These are phyloP conservation scores for Corticium candelabrum DNA, from an alignment of 37 sponge, comb jelly and placozoan genomes.

Conservation along the genomic window DNA sequence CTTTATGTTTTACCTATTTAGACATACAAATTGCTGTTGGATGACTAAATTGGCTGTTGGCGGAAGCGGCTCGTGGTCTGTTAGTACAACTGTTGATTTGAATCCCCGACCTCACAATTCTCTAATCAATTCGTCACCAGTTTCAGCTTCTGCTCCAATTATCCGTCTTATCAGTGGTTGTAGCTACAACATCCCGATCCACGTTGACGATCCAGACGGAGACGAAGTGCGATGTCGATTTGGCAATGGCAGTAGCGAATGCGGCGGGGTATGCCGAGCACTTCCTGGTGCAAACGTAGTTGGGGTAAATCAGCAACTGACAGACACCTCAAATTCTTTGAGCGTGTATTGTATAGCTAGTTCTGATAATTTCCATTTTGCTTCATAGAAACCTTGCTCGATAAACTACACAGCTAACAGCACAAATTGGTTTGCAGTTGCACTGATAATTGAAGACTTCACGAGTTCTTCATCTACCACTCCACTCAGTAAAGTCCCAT, in stretches of 20 bases:
- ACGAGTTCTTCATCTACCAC: background rate
- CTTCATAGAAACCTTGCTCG: background rate
- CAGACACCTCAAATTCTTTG: no score
- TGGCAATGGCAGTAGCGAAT: background rate
- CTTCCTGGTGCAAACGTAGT: background rate
- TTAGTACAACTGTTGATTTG: background rate
- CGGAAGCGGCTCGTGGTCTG: conserved; percentile 3
- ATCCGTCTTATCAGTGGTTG: background rate
- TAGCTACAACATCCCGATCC: background rate
- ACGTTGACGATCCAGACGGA: background rate
- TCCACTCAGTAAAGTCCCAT: background rate
- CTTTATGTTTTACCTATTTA: background rate
- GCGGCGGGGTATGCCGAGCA: background rate
- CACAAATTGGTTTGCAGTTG: background rate
- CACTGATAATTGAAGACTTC: background rate
- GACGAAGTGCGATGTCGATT: background rate
- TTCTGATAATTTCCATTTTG: no score
- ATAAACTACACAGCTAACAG: background rate
- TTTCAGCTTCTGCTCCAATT: background rate
- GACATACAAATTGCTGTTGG: background rate
- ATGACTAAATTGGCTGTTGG: background rate
- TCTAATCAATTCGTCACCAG: background rate
- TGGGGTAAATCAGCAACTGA: no score
- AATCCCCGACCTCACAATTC: background rate
- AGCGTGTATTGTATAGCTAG: background rate